Evolutionary conservation across 2,888 invertebrate species (phyloP).

Genomic region (Papilio protenor): DNA sequence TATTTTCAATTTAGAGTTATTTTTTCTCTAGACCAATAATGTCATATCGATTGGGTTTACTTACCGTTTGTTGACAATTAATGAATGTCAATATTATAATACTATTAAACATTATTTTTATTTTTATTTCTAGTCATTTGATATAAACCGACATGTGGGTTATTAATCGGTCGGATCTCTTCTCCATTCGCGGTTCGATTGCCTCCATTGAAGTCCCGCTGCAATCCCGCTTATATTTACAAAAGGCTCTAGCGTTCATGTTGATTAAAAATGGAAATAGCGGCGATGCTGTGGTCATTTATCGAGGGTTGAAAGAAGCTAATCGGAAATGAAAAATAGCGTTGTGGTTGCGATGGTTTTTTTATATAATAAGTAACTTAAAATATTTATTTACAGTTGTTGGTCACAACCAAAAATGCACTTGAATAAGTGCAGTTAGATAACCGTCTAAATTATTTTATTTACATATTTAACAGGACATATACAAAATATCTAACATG

Average conservation of each 20-base stretch:
- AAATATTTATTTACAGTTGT: constrained; percentile 11
- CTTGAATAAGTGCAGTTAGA: not conserved
- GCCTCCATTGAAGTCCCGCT: constrained; percentile 42
- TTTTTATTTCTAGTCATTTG: constrained; percentile 32
- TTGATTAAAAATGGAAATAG: constrained; percentile 42
- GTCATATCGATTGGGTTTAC: too few relatives aligned
- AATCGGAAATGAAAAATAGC: constrained; percentile 35
- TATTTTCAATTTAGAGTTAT: too few relatives aligned
- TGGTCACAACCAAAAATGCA: not conserved
- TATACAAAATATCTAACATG: too few relatives aligned
- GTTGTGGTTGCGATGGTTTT: not conserved
- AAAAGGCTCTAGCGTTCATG: constrained; percentile 44
- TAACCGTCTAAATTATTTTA: not conserved
- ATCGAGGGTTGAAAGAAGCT: constrained; percentile 39
- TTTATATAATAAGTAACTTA: not conserved
- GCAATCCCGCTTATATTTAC: constrained; percentile 45
- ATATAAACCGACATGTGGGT: constrained; percentile 42
- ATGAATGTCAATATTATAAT: too few relatives aligned
- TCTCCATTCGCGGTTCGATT: constrained; percentile 44
- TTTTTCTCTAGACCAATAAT: too few relatives aligned
- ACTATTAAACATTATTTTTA: not conserved
- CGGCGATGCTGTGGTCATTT: constrained; percentile 41
- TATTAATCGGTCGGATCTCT: constrained; percentile 42
- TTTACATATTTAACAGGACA: too few relatives aligned
- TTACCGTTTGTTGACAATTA: too few relatives aligned